Base-by-base conservation (phyloP, 1,140 invertebrate genomes). In the Daktulosphaira vitifoliae region DNA sequence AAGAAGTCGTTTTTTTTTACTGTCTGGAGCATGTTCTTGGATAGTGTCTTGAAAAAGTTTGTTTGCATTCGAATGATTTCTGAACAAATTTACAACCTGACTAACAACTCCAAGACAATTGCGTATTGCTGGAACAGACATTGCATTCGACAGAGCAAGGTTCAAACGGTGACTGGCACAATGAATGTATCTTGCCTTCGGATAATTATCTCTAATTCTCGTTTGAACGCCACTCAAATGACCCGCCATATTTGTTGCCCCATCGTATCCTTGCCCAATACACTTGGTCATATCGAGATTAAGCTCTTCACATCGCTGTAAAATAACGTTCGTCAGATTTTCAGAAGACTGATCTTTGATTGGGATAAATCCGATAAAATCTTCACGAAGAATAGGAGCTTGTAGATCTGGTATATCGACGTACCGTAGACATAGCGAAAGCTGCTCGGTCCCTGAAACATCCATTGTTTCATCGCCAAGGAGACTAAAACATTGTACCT, bases 101-200 rank as follows among this genome's bases (percentile, higher is more conserved):
- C 26, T 50, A 18, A 50, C 16, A 26, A 26, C 26, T 4, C 23
- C 15, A 7, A 50, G 6, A 50, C 48, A 50, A 50, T 50, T 50
- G n/a, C 49, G 8, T 8, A 51, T 26, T 33, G 16, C 48, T 4
- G 26, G 1, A 7, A 29, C 3, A 16, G 15, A 8, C 26, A 20
- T 68, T 11, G 59, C 38, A 42, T 59, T 25, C 29, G 26, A 49
- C 2, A 70, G 18, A 37, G 54, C 70, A 51, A 71, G 68, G 65
- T 71, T 76, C 48, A 76, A 69, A 68, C 48, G 70, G 70, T 71
- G 71, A 66, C 69, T 73, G 68, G 69, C 72, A 68, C 69, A 74
- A 69, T 69, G 71, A 49, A 68, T 68, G 67, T 66, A 74, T 49
- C 52, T 25, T 13, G 71, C 71, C 56, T 42, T 66, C 29, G 69